Percentiles rank a stretch among this genome's conserved stretches.
These are phyloP conservation scores for Babylonia areolata DNA, from an alignment of 1,140 invertebrate species.

Conservation along the genomic window DNA sequence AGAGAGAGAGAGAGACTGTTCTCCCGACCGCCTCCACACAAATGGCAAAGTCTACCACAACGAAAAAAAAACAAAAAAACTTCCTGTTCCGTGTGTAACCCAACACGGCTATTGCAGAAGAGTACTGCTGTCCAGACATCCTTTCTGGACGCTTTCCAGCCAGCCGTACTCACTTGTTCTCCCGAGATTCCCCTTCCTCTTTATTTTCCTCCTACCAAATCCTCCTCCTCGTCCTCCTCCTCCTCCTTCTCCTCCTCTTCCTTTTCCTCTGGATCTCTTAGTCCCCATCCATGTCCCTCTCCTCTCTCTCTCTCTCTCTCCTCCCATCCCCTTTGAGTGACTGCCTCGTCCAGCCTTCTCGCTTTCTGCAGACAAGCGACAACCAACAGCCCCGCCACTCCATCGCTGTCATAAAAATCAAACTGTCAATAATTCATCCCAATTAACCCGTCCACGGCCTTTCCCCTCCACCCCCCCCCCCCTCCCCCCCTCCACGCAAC, in stretches of 20 bases:
- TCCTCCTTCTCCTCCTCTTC: not conserved
- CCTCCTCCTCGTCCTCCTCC: not conserved
- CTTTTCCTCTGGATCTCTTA: not conserved
- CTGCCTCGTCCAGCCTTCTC: not conserved
- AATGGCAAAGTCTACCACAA: no score
- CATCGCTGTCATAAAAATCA: conserved; percentile 16
- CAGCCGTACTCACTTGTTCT: no score
- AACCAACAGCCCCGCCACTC: not conserved
- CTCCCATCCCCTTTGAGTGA: not conserved
- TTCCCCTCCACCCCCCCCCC: not conserved
- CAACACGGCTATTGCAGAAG: no score
- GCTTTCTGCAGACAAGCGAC: not conserved
- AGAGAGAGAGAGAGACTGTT: no score
- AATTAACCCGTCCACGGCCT: conserved; percentile 8
- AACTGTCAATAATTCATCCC: conserved; percentile 29
- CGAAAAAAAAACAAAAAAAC: no score
- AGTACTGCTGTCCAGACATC: no score
- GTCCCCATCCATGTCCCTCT: not conserved
- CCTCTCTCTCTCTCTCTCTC: not conserved
- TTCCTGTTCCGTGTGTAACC: no score
- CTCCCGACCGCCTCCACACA: no score
- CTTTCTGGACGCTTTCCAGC: no score
- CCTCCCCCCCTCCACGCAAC: not conserved
- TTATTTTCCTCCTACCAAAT: no score
- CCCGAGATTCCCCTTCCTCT: no score